Evolutionary conservation across 2,888 invertebrate genomes (phyloP).

Genomic region (Laspeyria flexula): DNA sequence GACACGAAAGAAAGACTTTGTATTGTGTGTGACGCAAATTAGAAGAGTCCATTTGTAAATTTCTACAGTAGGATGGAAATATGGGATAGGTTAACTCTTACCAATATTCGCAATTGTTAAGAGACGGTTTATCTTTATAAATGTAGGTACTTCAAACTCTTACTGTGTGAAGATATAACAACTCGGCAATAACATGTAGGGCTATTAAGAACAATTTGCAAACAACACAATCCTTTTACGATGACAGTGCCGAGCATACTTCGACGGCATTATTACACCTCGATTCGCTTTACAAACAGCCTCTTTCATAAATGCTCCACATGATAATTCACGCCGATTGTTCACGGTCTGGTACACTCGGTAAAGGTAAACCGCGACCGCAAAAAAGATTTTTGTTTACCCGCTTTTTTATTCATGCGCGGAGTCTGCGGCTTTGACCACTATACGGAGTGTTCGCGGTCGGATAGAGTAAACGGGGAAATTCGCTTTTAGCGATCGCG

Average conservation of each 20-base stretch:
- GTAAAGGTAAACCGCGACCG: constrained; percentile 81
- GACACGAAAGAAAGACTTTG: too few species aligned
- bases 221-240: constrained; percentile 69
- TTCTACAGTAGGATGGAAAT: too few species aligned
- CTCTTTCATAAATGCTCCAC: constrained; percentile 79
- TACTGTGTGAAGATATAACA: constrained; percentile 43
- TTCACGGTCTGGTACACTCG: constrained; percentile 82
- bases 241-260: constrained; percentile 60
- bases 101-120: too few species aligned
- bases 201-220: constrained; percentile 68
- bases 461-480: constrained; percentile 60
- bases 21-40: too few species aligned
- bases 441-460: constrained; percentile 67
- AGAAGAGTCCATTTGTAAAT: too few species aligned
- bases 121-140: too few species aligned
- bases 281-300: constrained; percentile 75
- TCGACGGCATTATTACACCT: constrained; percentile 67
- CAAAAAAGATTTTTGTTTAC: constrained; percentile 82
- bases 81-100: too few species aligned
- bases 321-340: constrained; percentile 81
- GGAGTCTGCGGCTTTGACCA: constrained; percentile 72
- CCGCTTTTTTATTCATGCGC: constrained; percentile 72
- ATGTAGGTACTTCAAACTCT: too few species aligned
- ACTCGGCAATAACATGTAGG: constrained; percentile 47
- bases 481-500: constrained; percentile 70